Evolutionary conservation across 1,140 invertebrate genomes (phyloP).

Genomic region (Megathymus violae): DNA sequence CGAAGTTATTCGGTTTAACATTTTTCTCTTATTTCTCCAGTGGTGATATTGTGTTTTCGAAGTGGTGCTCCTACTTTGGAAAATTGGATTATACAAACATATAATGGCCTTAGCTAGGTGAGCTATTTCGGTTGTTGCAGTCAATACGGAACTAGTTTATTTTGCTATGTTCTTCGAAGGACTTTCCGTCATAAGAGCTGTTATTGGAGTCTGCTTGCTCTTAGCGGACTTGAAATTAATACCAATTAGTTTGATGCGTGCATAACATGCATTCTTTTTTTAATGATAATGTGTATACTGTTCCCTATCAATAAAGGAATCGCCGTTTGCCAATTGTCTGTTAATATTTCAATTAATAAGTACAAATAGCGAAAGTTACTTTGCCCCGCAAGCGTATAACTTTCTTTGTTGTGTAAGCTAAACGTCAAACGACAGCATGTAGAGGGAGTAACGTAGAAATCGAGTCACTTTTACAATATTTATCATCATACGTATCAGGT

Average conservation of each 20-base stretch:
- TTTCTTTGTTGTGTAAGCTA: constrained; percentile 83
- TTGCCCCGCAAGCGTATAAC: constrained; percentile 76
- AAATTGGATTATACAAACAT: constrained; percentile 81
- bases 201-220: constrained; percentile 39
- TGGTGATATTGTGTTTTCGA: constrained; percentile 68
- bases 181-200: constrained; percentile 61
- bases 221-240: constrained; percentile 25
- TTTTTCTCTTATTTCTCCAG: constrained; percentile 54
- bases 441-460: constrained; percentile 80
- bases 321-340: not conserved
- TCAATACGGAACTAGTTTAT: constrained; percentile 81
- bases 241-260: constrained; percentile 29
- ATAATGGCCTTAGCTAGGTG: constrained; percentile 83
- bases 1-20: constrained; percentile 53
- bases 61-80: constrained; percentile 73
- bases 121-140: constrained; percentile 81
- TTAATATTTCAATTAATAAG: constrained; percentile 28
- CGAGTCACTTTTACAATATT: constrained; percentile 69
- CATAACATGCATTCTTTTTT: constrained; percentile 26
- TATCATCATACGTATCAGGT: constrained; percentile 40
- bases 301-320: constrained; percentile 26
- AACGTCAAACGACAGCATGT: constrained; percentile 66
- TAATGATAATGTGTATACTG: constrained; percentile 12
- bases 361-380: constrained; percentile 80
- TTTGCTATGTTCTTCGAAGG: constrained; percentile 75